Percentiles rank a stretch among this genome's conserved stretches.
Conservation (phyloP, 92 coral and sea anemone genomes). For the Actinostola sp. region DNA sequence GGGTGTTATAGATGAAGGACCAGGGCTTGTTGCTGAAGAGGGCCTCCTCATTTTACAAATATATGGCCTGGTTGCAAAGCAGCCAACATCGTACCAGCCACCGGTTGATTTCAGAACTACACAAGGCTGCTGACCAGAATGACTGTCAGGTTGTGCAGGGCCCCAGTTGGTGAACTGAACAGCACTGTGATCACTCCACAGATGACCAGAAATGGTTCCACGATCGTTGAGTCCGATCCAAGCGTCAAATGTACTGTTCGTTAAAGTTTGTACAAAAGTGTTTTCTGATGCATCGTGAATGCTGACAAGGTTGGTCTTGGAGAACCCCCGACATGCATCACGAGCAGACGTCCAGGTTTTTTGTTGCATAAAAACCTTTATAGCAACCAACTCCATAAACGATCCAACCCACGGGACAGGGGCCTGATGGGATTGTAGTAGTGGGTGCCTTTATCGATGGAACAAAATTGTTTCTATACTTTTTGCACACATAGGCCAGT, state of each 20-base stretch:
- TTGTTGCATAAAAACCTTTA: slow-evolving; percentile 45
- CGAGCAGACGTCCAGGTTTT: slow-evolving; percentile 83
- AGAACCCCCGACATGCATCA: slow-evolving; percentile 45
- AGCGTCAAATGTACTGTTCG: too few species aligned
- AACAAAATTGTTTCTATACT: slow-evolving; percentile 44
- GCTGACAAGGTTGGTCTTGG: slow-evolving; percentile 68
- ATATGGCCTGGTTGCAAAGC: slow-evolving; percentile 65
- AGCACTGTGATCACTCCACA: slow-evolving; percentile 83
- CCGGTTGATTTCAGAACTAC: slow-evolving; percentile 84
- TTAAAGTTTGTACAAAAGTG: slow-evolving; percentile 52
- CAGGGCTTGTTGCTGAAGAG: slow-evolving; percentile 4
- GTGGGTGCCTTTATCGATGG: slow-evolving; percentile 12
- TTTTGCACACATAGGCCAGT: slow-evolving; percentile 60
- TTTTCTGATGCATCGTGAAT: slow-evolving; percentile 69
- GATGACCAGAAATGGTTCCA: slow-evolving; percentile 79
- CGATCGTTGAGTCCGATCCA: too few species aligned
- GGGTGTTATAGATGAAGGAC: slow-evolving; percentile 20
- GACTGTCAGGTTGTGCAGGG: slow-evolving; percentile 90
- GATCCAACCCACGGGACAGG: slow-evolving; percentile 75
- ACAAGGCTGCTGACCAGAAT: slow-evolving; percentile 92
- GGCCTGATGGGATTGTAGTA: background rate
- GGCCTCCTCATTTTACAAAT: slow-evolving; percentile 75
- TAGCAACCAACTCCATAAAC: slow-evolving; percentile 60
- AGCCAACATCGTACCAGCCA: slow-evolving; percentile 81
- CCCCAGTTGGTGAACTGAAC: slow-evolving; percentile 85